Percentiles rank a stretch among this genome's conserved stretches.
Conservation (phyloP, 2,888 invertebrate genomes). For the Rhodophaea formosa region DNA sequence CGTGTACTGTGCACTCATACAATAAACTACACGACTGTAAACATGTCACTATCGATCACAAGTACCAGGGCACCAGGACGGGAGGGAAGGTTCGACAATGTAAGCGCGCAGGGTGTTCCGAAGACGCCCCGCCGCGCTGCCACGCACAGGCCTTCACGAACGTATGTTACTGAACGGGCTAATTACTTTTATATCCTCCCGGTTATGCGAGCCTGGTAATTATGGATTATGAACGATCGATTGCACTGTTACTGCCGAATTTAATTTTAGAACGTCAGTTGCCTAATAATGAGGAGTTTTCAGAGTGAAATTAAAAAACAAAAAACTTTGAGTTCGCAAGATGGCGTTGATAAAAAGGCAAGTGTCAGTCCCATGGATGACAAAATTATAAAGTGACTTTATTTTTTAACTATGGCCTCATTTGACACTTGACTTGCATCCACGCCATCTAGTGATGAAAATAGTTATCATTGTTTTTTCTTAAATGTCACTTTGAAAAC, state of each 20-base stretch:
- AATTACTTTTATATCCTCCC: slow-evolving; percentile 28
- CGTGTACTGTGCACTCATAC: background rate
- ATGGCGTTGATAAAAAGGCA: too few relatives aligned
- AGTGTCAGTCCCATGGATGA: too few relatives aligned
- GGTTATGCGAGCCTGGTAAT: slow-evolving; percentile 27
- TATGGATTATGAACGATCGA: slow-evolving; percentile 11
- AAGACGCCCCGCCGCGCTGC: slow-evolving; percentile 59
- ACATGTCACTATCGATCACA: slow-evolving; percentile 36
- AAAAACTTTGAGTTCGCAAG: too few relatives aligned
- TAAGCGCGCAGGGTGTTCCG: slow-evolving; percentile 33
- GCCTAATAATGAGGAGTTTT: too few relatives aligned
- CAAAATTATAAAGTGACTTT: too few relatives aligned
- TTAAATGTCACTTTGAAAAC: too few relatives aligned
- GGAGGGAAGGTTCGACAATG: slow-evolving; percentile 41
- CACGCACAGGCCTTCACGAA: slow-evolving; percentile 42
- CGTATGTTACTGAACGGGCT: slow-evolving; percentile 19
- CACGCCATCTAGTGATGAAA: too few relatives aligned
- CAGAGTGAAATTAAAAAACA: too few relatives aligned
- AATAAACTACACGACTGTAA: slow-evolving; percentile 15
- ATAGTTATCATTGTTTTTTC: too few relatives aligned
- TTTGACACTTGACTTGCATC: too few relatives aligned
- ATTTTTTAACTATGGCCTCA: too few relatives aligned
- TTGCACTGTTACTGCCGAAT: background rate
- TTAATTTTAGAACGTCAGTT: too few relatives aligned
- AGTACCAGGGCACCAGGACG: slow-evolving; percentile 47